Evolutionary conservation across 2,797 vertebrate genomes (phyloP).

Genomic region (Onychomys torridus): DNA sequence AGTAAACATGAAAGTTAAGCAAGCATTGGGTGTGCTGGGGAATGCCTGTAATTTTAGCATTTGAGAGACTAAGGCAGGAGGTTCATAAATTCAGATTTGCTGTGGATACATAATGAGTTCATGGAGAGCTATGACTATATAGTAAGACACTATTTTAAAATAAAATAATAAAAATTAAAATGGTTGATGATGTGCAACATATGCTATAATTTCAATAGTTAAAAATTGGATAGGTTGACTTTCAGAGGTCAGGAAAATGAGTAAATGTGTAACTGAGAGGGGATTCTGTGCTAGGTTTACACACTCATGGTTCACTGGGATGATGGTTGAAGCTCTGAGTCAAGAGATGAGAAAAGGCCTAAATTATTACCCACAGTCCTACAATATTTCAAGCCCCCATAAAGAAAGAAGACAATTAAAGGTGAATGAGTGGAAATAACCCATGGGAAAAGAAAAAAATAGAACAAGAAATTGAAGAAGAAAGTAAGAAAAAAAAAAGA

Average conservation of each 20-base stretch:
- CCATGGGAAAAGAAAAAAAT: not conserved
- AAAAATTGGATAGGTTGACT: not conserved
- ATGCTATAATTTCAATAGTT: not conserved
- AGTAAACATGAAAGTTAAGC: not conserved
- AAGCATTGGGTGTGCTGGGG: too few species aligned
- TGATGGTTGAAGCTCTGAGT: not conserved
- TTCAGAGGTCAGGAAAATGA: not conserved
- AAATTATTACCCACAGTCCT: not conserved
- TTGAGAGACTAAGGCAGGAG: not conserved
- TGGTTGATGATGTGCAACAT: not conserved
- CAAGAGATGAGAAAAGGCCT: not conserved
- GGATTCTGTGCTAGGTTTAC: not conserved
- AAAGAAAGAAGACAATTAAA: not conserved
- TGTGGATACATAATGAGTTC: not conserved
- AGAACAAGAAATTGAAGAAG: not conserved
- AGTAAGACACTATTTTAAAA: not conserved
- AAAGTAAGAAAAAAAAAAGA: not conserved
- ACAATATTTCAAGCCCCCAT: not conserved
- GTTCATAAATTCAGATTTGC: not conserved
- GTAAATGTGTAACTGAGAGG: not conserved
- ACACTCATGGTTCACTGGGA: not conserved
- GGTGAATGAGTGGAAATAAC: not conserved
- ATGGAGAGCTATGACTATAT: not conserved
- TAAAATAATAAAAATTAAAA: not conserved
- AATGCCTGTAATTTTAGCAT: not conserved